Evolutionary conservation across 2,113 vertebrate genomes (phyloP), one percentile per base, ranked within the genome.

Genomic region (Echinops telfairi): DNA sequence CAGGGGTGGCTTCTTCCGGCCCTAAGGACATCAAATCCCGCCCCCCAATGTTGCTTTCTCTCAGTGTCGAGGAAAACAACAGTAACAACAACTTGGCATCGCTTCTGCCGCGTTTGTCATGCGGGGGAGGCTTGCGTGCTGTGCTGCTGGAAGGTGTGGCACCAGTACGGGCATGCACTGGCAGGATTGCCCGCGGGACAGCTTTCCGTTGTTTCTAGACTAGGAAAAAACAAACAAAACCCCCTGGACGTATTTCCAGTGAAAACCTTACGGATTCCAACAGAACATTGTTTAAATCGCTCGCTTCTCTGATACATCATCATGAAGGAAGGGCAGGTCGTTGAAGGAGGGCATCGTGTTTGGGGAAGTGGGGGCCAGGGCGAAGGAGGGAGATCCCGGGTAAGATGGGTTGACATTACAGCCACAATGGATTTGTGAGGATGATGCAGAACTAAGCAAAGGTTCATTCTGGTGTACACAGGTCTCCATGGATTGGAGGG

Each of bases 31-130:
- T n/a, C n/a, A n/a, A n/a, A n/a, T n/a, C n/a, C n/a, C n/a, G n/a
- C n/a, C n/a, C n/a, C n/a, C n/a, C n/a, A n/a, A n/a, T n/a, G n/a
- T 80, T 53, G 27, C 3, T 66, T 88, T 95, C 89, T 40, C 25
- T 88, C 33, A 79, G 58, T 64, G 40, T 23, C 83, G 70, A 47
- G 47, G 47, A 64, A 86, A 19, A 62, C 4, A 12, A 22, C 60
- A 62, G 47, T 14, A 92, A 92, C 58, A 75, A 6, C 8, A 62
- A 23, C 20, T 47, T 76, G n/a, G 14, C 20, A 22, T 22, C 33
- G 70, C 2, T 6, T 71, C 29, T 25, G n/a, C 68, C 15, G 20
- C 16, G 70, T 33, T 71, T 71, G 70, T 71, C 70, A 6, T 7
- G 8, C n/a, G 16, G 17, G 33, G 17, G 70, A 71, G n/a, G 17